phyloP scores from a whole-genome alignment of 2,113 vertebrate species.

The Notothenia coriiceps region DNA sequence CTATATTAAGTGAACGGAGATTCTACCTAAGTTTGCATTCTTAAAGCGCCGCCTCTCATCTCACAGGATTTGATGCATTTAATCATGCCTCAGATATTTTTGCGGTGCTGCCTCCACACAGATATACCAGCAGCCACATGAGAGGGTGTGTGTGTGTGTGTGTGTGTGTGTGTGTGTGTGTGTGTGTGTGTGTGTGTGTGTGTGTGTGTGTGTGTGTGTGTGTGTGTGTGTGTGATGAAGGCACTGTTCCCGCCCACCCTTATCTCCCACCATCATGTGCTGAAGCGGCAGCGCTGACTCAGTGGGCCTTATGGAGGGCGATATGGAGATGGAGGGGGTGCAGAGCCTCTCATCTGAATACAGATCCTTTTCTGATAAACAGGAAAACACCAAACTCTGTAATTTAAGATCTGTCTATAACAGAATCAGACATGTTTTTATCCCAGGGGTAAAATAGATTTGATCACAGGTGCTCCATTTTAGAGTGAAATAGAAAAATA shows the following conservation, averaged over 20 bases:
- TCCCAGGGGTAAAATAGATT: too few species aligned
- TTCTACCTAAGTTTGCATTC: neutral
- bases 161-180: too few species aligned
- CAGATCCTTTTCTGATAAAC: slow-evolving; percentile 21
- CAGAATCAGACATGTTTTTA: too few species aligned
- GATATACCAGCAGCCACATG: slow-evolving; percentile 40
- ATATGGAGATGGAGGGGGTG: slow-evolving; percentile 79
- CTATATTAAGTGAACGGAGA: too few species aligned
- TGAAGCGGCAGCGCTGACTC: slow-evolving; percentile 76
- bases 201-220: too few species aligned
- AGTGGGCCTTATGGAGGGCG: slow-evolving; percentile 78
- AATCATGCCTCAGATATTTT: slow-evolving; percentile 24
- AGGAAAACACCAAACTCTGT: neutral
- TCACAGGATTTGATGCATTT: slow-evolving; percentile 2
- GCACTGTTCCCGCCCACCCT: slow-evolving; percentile 78
- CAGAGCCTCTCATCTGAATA: slow-evolving; percentile 63
- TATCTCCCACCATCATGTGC: slow-evolving; percentile 75
- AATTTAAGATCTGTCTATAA: neutral
- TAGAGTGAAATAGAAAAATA: too few species aligned
- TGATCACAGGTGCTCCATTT: too few species aligned
- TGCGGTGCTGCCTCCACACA: slow-evolving; percentile 31
- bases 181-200: too few species aligned
- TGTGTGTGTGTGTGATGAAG: slow-evolving; percentile 59
- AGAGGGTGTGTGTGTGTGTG: slow-evolving; percentile 1
- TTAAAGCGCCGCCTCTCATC: neutral